Base-by-base conservation (phyloP, 2,113 vertebrate species). In the Hirundichthys speculiger region DNA sequence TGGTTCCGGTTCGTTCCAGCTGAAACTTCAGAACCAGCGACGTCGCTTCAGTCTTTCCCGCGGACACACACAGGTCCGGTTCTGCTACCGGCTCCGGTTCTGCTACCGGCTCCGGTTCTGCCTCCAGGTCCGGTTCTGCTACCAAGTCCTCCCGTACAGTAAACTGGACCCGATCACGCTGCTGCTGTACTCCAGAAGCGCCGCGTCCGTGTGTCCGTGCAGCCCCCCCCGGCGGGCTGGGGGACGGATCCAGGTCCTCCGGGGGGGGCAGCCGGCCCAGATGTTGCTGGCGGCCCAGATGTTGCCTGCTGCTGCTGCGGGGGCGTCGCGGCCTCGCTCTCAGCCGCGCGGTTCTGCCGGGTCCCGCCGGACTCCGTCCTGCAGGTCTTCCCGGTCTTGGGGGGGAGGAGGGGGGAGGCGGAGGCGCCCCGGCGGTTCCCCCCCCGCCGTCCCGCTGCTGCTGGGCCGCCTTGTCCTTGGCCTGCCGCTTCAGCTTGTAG, bases 401-500 rank as follows among this genome's bases (percentile, higher is more conserved):
- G 92, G 18, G 94, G 92, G n/a, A 69, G 70, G 0, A 70, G 19
- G 22, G 87, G 80, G 90, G 89, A 79, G 92, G 91, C 0, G 89
- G 95, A 76, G 93, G 94, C 69, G 88, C 64, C 73, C 84, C 18
- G 74, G 59, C 72, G 70, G 8, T 2, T 16, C 52, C 81, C 2
- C 71, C 86, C 49, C 90, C 46, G 11, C 27, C n/a, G 30, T 54
- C 22, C 61, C 2, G 42, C 75, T 20, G 50, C 69, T 92, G 93
- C 60, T 90, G 90, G 78, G 92, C 70, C 13, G 85, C 90, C 86
- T 97, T 96, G 92, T 98, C 96, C 84, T 96, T 96, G 65, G 94
- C 92, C 86, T 98, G 96, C 10, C 96, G 88, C 79, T 98, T 98
- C 92, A 98, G 96, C 87, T 98, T 98, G 91, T 98, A 98, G 61